phyloP scores from a whole-genome alignment of 1,140 invertebrate species.

The Hormaphis cornu region DNA sequence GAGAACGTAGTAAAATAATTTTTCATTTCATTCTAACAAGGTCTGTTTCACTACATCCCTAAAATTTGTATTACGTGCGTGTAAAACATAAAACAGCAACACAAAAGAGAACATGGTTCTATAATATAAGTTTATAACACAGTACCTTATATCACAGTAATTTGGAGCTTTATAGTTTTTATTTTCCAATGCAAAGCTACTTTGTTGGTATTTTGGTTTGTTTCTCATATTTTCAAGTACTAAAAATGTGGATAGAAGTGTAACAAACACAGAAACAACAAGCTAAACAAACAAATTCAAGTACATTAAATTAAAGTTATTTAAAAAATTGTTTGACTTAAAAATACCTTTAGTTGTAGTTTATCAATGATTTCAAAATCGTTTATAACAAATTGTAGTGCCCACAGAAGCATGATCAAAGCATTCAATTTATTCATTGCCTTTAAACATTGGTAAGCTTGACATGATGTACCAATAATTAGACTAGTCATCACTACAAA shows the following conservation, averaged over 20 bases:
- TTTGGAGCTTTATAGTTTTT: neutral
- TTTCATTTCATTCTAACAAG: neutral
- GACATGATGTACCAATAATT: neutral
- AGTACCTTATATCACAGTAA: neutral
- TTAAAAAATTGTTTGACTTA: neutral
- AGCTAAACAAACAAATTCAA: neutral
- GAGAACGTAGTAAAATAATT: neutral
- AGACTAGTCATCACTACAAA: neutral
- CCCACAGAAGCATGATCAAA: neutral
- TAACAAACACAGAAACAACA: neutral
- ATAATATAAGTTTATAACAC: too few species aligned
- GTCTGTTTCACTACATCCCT: slow-evolving; percentile 2
- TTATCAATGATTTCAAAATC: neutral
- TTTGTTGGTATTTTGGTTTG: neutral
- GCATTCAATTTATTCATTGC: neutral
- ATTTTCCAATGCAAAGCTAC: neutral
- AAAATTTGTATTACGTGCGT: neutral
- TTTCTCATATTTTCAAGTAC: neutral
- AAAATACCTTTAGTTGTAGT: neutral
- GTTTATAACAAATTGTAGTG: neutral
- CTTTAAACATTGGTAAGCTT: neutral
- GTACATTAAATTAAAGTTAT: neutral
- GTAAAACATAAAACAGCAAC: neutral
- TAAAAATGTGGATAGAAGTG: neutral
- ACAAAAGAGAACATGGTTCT: too few species aligned